Percentiles rank a stretch among this genome's conserved stretches.
These are phyloP conservation scores for Parnassius apollo DNA, from an alignment of 2,888 invertebrate genomes.

Conservation along the genomic window DNA sequence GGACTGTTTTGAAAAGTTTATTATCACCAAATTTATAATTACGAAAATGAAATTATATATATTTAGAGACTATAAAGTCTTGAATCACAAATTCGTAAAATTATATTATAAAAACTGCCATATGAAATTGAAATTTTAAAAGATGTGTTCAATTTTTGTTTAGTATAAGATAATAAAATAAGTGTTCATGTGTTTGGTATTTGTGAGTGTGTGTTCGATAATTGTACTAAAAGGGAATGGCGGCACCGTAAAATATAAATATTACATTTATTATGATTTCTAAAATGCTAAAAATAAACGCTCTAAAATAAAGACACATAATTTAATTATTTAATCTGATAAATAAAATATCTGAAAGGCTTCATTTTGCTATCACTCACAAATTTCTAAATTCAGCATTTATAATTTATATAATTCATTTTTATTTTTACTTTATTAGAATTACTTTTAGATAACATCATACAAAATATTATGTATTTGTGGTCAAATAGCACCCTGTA, in stretches of 20 bases:
- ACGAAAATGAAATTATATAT: too few species aligned
- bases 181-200: not conserved
- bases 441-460: not conserved
- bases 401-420: not conserved
- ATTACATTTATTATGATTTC: too few species aligned
- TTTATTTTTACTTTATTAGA: not conserved
- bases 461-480: constrained; percentile 5
- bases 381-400: constrained; percentile 5
- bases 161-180: not conserved
- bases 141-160: constrained; percentile 1
- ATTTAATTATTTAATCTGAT: too few species aligned
- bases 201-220: not conserved
- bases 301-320: not conserved
- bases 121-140: not conserved
- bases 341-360: too few species aligned
- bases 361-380: not conserved
- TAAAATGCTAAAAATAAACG: too few species aligned
- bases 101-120: not conserved
- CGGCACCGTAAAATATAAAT: too few species aligned
- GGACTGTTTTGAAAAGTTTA: too few species aligned
- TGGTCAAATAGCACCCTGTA: constrained; percentile 19
- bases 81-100: too few species aligned
- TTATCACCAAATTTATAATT: too few species aligned
- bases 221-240: too few species aligned
- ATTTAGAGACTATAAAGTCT: too few species aligned